Evolutionary conservation across 2,888 invertebrate genomes (phyloP), one percentile per base, ranked within the genome.

Genomic region (Fragum whitleyi): DNA sequence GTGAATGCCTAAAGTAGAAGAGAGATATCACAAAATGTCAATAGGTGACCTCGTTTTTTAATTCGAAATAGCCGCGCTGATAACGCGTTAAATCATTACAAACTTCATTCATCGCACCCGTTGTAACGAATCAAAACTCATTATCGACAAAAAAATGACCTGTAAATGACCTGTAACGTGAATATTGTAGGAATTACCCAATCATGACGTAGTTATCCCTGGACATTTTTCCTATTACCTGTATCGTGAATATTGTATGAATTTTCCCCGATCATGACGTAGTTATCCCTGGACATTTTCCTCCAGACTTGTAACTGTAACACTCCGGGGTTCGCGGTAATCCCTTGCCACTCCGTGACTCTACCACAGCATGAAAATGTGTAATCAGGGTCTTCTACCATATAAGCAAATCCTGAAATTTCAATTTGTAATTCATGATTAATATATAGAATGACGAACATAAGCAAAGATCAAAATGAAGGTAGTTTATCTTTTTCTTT

Each of bases 251-350:
- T 47, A 47, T 14, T 47, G 47, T 47, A 47, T 1, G 65, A 39
- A n/a, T 83, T 83, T 74, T 83, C 83, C 21, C 79, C 83, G 42
- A 83, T 77, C 77, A 83, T 53, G 67, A 39, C 21, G 55, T 83
- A 83, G 1, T n/a, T 42, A 21, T 26, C 47, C 21, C 36, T 77
- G 1, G 53, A 53, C 21, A 28, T 67, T 59, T 74, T 55, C 28
- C 85, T 62, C 86, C 86, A 86, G 1, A 86, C 83, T 32, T 83
- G 83, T 7, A 86, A 36, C 39, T 83, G 79, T 16, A 86, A 21
- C 0, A 79, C 69, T 3, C 86, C 86, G 1, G 67, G 51, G 7
- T 77, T 77, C 0, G 36, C 73, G 14, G 73, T 73, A 5, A 16
- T 51, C 11, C 79, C 39, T 29, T 77, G 42, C 86, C 86, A 86